Evolutionary conservation across 2,797 vertebrate genomes (phyloP).

Genomic region (Lacerta agilis): DNA sequence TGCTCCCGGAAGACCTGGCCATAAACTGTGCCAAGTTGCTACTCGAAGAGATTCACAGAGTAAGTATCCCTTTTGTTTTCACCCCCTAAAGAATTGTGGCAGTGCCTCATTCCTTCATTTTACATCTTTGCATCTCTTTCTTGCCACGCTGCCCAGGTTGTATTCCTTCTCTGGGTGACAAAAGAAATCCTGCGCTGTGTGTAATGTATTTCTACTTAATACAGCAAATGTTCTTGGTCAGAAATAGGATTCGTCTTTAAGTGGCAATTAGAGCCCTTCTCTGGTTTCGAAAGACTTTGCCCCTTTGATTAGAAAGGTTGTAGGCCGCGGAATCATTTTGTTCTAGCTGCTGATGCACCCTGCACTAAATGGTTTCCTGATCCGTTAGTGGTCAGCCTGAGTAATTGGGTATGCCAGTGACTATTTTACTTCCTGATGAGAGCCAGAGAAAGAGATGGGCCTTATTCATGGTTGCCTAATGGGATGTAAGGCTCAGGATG

Average conservation of each 20-base stretch:
- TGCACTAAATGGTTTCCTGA: neutral
- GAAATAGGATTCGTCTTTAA: neutral
- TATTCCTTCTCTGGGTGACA: neutral
- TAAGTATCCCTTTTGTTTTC: slow-evolving; percentile 70
- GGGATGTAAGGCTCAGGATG: neutral
- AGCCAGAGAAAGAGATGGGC: neutral
- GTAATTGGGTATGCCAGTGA: neutral
- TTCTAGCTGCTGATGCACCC: neutral
- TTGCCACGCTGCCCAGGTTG: neutral
- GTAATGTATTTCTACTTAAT: neutral
- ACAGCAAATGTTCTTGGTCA: neutral
- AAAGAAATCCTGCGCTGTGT: neutral
- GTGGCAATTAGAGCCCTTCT: neutral
- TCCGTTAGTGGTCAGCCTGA: neutral
- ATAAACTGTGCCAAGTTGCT: slow-evolving; percentile 90
- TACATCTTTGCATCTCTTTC: neutral
- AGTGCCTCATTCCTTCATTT: neutral
- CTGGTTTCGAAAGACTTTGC: neutral
- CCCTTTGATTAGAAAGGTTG: neutral
- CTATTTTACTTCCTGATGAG: slow-evolving; percentile 9
- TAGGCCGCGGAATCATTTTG: neutral
- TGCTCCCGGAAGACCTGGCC: slow-evolving; percentile 93
- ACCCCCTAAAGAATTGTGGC: neutral
- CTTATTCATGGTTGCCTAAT: neutral
- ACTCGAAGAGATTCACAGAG: slow-evolving; percentile 92